Base-by-base conservation (phyloP, 1,140 invertebrate genomes). In the Neotoxoptera formosana region DNA sequence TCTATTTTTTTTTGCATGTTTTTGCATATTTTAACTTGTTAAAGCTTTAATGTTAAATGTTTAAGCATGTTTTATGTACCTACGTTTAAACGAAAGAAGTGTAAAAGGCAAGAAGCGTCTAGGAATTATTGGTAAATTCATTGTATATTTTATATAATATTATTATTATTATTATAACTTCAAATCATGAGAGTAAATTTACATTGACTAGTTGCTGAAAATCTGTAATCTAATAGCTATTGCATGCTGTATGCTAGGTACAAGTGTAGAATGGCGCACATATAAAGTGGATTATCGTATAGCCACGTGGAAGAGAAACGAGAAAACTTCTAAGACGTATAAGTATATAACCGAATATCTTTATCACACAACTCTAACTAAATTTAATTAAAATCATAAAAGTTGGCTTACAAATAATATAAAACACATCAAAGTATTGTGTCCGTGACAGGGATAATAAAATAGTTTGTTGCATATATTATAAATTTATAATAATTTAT, bases 321-420 rank as follows among this genome's bases (percentile, higher is more conserved):
- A 67, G 60, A n/a, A 67, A 67, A n/a, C 30, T 67, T 67, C n/a
- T 67, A 67, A n/a, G 60, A 67, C n/a, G 60, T 67, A 67, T 67
- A n/a, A 14, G 60, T 17, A 14, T 67, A n/a, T 67, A 67, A 67
- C 30, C 3, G n/a, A 20, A 67, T 17, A 67, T 67, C n/a, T 67
- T 67, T n/a, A 17, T 17, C 30, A n/a, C n/a, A 67, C 30, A n/a
- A 17, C 30, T n/a, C 17, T n/a, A 41, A n/a, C 30, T 67, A n/a
- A n/a, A 67, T 67, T 67, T 67, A 67, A 67, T 67, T 67, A 67
- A 67, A 67, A 67, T 67, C 14, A 17, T 67, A 67, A n/a, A n/a
- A 67, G 60, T 67, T n/a, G 60, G 30, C 11, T 67, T 20, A 67
- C 30, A n/a, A 67, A 67, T 67, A 67, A 14, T 67, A n/a, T n/a